These are phyloP conservation scores for Ricordea florida DNA, from an alignment of 92 coral and sea anemone species.

Conservation along the genomic window DNA sequence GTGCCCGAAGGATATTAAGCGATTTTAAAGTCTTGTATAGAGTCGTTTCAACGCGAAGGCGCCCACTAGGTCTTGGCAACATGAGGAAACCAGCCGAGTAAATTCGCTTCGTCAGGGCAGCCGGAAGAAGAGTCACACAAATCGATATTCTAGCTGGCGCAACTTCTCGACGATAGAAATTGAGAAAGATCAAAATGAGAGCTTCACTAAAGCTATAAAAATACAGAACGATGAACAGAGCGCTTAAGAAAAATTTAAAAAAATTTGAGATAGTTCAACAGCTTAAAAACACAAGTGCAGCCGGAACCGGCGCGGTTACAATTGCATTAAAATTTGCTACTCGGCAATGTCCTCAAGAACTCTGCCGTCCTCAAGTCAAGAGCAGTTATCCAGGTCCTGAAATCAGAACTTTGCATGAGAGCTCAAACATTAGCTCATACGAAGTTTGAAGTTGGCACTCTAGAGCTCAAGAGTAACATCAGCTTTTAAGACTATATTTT, in stretches of 20 bases:
- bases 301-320: background rate
- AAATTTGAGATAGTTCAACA: too few relatives aligned
- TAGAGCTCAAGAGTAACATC: too few relatives aligned
- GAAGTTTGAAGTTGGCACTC: too few relatives aligned
- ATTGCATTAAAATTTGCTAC: too few relatives aligned
- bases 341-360: too few relatives aligned
- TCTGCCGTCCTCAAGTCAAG: too few relatives aligned
- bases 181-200: background rate
- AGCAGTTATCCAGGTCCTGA: too few relatives aligned
- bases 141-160: constrained; percentile 6
- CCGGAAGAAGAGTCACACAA: background rate
- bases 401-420: too few relatives aligned
- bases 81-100: constrained; percentile 17
- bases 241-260: background rate
- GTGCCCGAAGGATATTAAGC: background rate
- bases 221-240: background rate
- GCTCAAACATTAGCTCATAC: too few relatives aligned
- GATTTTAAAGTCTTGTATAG: background rate
- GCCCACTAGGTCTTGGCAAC: constrained; percentile 13
- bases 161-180: background rate
- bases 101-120: background rate
- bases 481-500: too few relatives aligned
- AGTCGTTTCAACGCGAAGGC: constrained; percentile 2
- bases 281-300: background rate
- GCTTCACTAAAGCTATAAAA: background rate